Percentiles rank a stretch among this genome's conserved stretches.
Evolutionary conservation across 2,888 invertebrate species (phyloP).

Genomic region (Agriotes lineatus): DNA sequence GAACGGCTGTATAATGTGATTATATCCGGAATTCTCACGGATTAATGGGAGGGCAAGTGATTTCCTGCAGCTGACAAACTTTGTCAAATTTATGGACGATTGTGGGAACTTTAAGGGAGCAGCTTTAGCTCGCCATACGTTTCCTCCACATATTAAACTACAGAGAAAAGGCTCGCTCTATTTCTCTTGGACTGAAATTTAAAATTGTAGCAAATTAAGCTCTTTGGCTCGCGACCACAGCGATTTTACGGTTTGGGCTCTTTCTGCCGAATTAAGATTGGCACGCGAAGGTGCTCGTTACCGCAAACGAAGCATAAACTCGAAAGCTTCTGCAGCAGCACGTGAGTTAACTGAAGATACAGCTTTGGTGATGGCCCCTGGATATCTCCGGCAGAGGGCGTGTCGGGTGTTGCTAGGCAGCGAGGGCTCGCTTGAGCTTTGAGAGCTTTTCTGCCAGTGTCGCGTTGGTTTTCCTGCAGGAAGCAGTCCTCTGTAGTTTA

Average conservation of each 20-base stretch:
- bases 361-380: constrained; percentile 30
- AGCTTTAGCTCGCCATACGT: background rate
- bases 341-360: constrained; percentile 39
- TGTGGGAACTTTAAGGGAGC: constrained; percentile 23
- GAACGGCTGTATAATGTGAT: constrained; percentile 16
- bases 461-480: constrained; percentile 28
- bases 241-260: constrained; percentile 8
- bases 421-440: constrained; percentile 26
- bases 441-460: constrained; percentile 26
- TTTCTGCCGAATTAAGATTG: background rate
- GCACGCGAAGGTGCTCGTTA: constrained; percentile 10
- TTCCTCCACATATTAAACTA: background rate
- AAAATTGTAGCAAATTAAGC: background rate
- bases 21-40: constrained; percentile 23
- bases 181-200: background rate
- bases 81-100: constrained; percentile 35
- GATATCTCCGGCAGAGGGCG: constrained; percentile 39
- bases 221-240: background rate
- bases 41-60: constrained; percentile 35
- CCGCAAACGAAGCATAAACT: constrained; percentile 23
- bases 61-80: constrained; percentile 34
- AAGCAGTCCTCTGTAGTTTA: constrained; percentile 26
- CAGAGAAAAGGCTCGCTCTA: background rate
- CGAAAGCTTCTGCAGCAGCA: constrained; percentile 35
- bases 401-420: constrained; percentile 39